Evolutionary conservation across 2,888 invertebrate genomes (phyloP).

Genomic region (Criorhina ranunculi): DNA sequence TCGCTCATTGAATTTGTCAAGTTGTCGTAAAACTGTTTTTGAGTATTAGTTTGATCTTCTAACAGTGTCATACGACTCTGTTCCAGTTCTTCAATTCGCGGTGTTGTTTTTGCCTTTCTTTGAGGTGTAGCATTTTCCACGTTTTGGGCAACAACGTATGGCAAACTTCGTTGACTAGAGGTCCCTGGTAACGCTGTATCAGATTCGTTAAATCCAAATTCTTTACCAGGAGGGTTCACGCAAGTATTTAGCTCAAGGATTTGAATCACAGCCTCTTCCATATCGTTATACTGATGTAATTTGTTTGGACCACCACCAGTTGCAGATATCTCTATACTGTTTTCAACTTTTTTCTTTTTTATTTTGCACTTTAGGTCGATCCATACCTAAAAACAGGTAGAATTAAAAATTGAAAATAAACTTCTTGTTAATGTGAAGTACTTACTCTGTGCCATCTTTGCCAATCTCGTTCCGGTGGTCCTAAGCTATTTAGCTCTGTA

Average conservation of each 20-base stretch:
- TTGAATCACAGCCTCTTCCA: constrained; percentile 32
- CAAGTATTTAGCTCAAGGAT: constrained; percentile 38
- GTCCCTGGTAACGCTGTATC: not conserved
- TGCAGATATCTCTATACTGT: constrained; percentile 6
- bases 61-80: not conserved
- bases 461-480: constrained; percentile 3
- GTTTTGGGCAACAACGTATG: not conserved
- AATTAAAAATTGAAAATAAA: not conserved
- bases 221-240: constrained; percentile 29
- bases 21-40: constrained; percentile 6
- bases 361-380: not conserved
- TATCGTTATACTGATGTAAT: constrained; percentile 10
- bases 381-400: not conserved
- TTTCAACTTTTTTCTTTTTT: not conserved
- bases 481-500: not conserved
- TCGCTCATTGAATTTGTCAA: not conserved
- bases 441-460: constrained; percentile 4
- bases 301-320: constrained; percentile 42
- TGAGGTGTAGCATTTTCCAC: not conserved
- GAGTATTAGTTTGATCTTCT: constrained; percentile 5
- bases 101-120: not conserved
- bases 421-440: not conserved
- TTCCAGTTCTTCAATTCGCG: not conserved
- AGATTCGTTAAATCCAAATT: constrained; percentile 33
- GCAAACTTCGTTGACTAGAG: constrained; percentile 3